Evolutionary conservation across 1,140 invertebrate genomes (phyloP).

Genomic region (Chironomus striatipennis): DNA sequence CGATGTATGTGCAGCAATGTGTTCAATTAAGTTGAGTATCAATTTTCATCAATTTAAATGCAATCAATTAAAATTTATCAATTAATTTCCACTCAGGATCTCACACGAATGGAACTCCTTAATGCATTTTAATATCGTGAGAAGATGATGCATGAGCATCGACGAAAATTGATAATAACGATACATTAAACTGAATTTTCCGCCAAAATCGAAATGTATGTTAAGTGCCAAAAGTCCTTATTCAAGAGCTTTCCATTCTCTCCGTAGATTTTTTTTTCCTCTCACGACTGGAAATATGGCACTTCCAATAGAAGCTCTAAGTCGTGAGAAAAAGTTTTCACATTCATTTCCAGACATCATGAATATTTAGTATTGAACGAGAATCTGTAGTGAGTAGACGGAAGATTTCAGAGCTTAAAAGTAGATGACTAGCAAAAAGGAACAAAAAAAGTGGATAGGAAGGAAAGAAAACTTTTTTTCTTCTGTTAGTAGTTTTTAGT

Average conservation of each 20-base stretch:
- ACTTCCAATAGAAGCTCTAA: neutral
- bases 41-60: no score
- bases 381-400: slow-evolving; percentile 3
- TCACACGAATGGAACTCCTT: no score
- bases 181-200: neutral
- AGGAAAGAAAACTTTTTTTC: neutral
- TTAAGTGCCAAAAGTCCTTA: no score
- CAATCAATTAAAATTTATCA: no score
- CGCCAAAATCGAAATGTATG: neutral
- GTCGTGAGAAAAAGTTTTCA: neutral
- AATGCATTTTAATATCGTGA: no score
- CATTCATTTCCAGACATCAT: no score
- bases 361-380: neutral
- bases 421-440: neutral
- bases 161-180: neutral
- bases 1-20: no score
- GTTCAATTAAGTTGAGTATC: no score
- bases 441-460: neutral
- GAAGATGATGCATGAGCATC: neutral
- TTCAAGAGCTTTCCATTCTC: neutral
- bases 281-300: neutral
- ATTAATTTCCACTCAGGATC: no score
- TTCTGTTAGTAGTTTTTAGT: neutral
- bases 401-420: neutral
- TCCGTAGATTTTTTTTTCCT: neutral